Evolutionary conservation across 1,140 invertebrate species (phyloP).

Genomic region (Bombus haemorrhoidalis): DNA sequence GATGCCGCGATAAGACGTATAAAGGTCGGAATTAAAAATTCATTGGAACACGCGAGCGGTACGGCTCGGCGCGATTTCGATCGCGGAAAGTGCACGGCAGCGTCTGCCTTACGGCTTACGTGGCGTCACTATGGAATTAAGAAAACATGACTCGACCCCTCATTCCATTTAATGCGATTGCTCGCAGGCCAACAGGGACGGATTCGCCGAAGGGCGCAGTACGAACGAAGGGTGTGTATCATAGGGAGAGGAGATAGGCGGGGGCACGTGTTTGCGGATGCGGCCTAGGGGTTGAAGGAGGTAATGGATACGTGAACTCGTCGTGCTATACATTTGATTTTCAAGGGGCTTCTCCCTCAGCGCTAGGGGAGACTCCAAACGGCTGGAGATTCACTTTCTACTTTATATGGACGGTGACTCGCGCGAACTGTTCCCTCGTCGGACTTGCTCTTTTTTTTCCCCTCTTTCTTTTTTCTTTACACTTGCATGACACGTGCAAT

Average conservation of each 20-base stretch:
- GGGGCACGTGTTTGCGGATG: conserved; percentile 65
- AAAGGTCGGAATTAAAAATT: conserved; percentile 43
- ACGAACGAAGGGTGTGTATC: conserved; percentile 25
- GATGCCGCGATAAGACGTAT: conserved; percentile 36
- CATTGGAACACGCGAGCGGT: conserved; percentile 36
- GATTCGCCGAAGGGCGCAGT: conserved; percentile 1
- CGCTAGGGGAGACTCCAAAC: conserved; percentile 46
- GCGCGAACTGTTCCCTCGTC: conserved; percentile 57
- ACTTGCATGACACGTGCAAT: background rate
- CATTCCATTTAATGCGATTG: conserved; percentile 65
- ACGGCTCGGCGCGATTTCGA: conserved; percentile 29
- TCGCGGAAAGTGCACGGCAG: conserved; percentile 45
- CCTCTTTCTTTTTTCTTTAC: background rate
- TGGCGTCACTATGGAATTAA: conserved; percentile 64
- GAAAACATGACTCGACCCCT: conserved; percentile 66
- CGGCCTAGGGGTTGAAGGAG: conserved; percentile 58
- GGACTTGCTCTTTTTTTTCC: conserved; percentile 25
- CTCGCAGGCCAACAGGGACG: conserved; percentile 22
- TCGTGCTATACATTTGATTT: conserved; percentile 51
- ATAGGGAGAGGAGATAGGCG: conserved; percentile 37
- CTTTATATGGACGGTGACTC: conserved; percentile 68
- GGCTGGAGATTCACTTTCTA: conserved; percentile 72
- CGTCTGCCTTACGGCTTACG: conserved; percentile 23
- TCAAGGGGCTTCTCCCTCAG: conserved; percentile 60
- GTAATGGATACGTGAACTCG: conserved; percentile 73